These are phyloP conservation scores for Drosophila oshimai DNA, from an alignment of 1,140 invertebrate species.

Conservation along the genomic window DNA sequence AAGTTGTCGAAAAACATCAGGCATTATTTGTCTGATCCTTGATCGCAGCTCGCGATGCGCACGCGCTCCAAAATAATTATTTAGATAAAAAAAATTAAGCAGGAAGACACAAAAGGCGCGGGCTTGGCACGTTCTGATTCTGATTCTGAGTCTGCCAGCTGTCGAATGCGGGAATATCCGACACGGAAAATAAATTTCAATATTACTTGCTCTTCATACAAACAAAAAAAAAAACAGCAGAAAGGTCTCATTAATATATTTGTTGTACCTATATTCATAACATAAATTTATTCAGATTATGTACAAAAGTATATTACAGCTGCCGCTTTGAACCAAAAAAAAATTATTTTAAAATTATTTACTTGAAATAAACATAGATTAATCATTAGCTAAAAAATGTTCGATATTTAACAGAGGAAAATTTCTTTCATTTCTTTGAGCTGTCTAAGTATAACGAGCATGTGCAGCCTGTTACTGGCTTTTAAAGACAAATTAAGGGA, in stretches of 20 bases:
- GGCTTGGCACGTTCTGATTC: slow-evolving; percentile 42
- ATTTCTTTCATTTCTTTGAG: too few species aligned
- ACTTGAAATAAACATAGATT: too few species aligned
- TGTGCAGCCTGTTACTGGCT: too few species aligned
- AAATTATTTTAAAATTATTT: not conserved
- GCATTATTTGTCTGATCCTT: slow-evolving; percentile 47
- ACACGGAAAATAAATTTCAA: slow-evolving; percentile 4
- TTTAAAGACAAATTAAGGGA: too few species aligned
- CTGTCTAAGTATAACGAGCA: too few species aligned
- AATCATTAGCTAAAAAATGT: too few species aligned
- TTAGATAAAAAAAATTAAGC: not conserved
- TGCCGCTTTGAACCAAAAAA: not conserved
- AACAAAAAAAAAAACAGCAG: not conserved
- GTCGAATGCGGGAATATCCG: slow-evolving; percentile 13
- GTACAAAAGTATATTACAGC: not conserved
- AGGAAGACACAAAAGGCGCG: slow-evolving; percentile 4
- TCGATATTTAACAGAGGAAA: too few species aligned
- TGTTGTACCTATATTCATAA: not conserved
- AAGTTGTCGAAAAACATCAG: slow-evolving; percentile 72
- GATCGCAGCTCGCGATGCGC: slow-evolving; percentile 37
- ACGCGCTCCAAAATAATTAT: slow-evolving; percentile 32
- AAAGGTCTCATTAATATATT: not conserved
- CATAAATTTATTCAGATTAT: not conserved
- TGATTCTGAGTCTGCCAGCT: slow-evolving; percentile 18
- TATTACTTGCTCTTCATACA: not conserved